These are phyloP conservation scores for Chrysina gloriosa DNA, from an alignment of 2,888 invertebrate species.

Conservation along the genomic window DNA sequence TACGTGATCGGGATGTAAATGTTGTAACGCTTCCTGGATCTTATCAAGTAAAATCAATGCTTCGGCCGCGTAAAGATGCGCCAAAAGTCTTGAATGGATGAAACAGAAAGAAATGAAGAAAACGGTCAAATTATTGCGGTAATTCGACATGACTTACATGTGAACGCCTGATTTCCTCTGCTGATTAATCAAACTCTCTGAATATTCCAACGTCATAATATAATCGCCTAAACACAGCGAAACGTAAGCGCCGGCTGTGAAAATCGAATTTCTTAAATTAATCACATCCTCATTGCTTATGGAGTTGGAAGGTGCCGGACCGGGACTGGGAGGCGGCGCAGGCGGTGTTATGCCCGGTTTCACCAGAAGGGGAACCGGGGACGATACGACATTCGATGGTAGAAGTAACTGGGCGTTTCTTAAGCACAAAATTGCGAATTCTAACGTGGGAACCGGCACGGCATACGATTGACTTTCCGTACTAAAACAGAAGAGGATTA, in stretches of 20 bases:
- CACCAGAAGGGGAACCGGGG: constrained; percentile 62
- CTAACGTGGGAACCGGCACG: constrained; percentile 87
- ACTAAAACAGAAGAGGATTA: constrained; percentile 56
- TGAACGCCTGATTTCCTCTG: constrained; percentile 79
- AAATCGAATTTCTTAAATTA: constrained; percentile 73
- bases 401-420: constrained; percentile 84
- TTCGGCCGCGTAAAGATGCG: constrained; percentile 91
- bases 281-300: constrained; percentile 72
- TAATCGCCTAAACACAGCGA: constrained; percentile 87
- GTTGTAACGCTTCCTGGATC: constrained; percentile 84
- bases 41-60: constrained; percentile 84
- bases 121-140: no score
- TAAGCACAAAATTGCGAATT: constrained; percentile 90
- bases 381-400: constrained; percentile 66
- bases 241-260: constrained; percentile 87
- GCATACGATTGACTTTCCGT: constrained; percentile 81
- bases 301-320: constrained; percentile 73
- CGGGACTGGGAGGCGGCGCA: constrained; percentile 60
- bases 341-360: constrained; percentile 62
- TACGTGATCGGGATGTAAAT: constrained; percentile 82
- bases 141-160: constrained; percentile 64
- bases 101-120: constrained; percentile 10
- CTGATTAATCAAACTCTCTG: constrained; percentile 78
- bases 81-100: constrained; percentile 73
- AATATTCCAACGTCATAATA: constrained; percentile 80